These are phyloP conservation scores for Tenthredo distinguenda DNA, from an alignment of 2,888 invertebrate species.

Conservation along the genomic window DNA sequence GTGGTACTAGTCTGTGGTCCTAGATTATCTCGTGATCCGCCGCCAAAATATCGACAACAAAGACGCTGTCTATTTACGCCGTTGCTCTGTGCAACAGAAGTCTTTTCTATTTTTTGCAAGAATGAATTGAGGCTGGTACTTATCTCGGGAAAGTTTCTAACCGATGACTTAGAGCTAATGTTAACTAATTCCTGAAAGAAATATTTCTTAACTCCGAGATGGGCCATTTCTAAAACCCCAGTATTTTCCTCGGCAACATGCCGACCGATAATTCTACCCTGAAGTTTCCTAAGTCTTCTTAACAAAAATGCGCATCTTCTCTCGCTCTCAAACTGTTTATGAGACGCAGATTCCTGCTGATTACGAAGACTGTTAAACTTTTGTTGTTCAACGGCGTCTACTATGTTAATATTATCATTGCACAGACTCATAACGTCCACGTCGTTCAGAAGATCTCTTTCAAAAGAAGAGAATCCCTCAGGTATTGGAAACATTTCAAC, in stretches of 20 bases:
- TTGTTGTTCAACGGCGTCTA: constrained; percentile 55
- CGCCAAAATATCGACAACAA: constrained; percentile 80
- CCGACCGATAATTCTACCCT: constrained; percentile 87
- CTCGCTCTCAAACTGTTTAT: constrained; percentile 83
- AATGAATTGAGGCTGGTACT: constrained; percentile 70
- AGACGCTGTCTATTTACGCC: constrained; percentile 71
- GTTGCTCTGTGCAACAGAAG: constrained; percentile 74
- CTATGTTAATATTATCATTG: constrained; percentile 70
- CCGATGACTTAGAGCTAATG: constrained; percentile 67
- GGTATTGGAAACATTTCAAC: constrained; percentile 73
- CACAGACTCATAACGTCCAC: constrained; percentile 74
- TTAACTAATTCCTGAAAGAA: constrained; percentile 73
- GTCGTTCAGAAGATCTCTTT: constrained; percentile 73
- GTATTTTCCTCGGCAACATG: constrained; percentile 90
- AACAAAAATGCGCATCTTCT: constrained; percentile 86
- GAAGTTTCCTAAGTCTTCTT: constrained; percentile 87
- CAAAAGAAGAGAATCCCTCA: constrained; percentile 72
- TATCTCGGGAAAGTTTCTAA: constrained; percentile 72
- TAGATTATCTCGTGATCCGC: constrained; percentile 77
- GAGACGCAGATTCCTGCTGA: constrained; percentile 69
- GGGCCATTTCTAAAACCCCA: constrained; percentile 88
- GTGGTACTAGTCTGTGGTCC: constrained; percentile 52
- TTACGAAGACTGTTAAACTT: constrained; percentile 61
- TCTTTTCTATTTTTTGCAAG: constrained; percentile 74
- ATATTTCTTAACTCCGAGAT: constrained; percentile 80